Evolutionary conservation across 2,888 invertebrate genomes (phyloP), one percentile per base, ranked within the genome.

Genomic region (Zonitis immaculata): DNA sequence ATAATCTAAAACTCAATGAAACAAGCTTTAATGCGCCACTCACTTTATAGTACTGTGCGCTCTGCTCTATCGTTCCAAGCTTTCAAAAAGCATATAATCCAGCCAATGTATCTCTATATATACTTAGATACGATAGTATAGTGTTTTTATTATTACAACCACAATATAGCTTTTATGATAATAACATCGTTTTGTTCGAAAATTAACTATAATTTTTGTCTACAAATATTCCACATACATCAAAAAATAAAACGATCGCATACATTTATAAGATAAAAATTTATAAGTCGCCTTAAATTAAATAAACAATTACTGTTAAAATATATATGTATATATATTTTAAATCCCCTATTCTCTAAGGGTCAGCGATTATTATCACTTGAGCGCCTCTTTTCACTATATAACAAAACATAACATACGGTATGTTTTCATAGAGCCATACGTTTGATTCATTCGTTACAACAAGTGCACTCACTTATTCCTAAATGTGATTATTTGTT

Each of bases 1-100:
- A n/a, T 73, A 71, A 73, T 70, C 71, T 65, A 64, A 67, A 68
- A 69, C 70, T 71, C 70, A 68, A 71, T 70, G 70, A 73, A 39
- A 69, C 66, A 63, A 64, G 68, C 68, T 70, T n/a, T 73, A 73
- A 73, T 72, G 71, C 70, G 67, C 67, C 66, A 63, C 66, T 65
- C 69, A 67, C 65, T 71, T 70, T 69, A 71, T 67, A 67, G 71
- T 70, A 68, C 68, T 60, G 68, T n/a, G n/a, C n/a, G n/a, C n/a
- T n/a, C n/a, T n/a, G n/a, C n/a, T n/a, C n/a, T n/a, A n/a, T n/a
- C n/a, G n/a, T n/a, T n/a, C n/a, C n/a, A n/a, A 66, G 70, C 72
- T 70, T 71, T 71, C 69, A 70, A 39, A 68, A 66, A 67, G 65
- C n/a, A n/a, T n/a, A n/a, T n/a, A n/a, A 22, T 5, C 22, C 64